These are phyloP conservation scores for Heliconius aoede DNA, from an alignment of 2,888 invertebrate species.

Conservation along the genomic window DNA sequence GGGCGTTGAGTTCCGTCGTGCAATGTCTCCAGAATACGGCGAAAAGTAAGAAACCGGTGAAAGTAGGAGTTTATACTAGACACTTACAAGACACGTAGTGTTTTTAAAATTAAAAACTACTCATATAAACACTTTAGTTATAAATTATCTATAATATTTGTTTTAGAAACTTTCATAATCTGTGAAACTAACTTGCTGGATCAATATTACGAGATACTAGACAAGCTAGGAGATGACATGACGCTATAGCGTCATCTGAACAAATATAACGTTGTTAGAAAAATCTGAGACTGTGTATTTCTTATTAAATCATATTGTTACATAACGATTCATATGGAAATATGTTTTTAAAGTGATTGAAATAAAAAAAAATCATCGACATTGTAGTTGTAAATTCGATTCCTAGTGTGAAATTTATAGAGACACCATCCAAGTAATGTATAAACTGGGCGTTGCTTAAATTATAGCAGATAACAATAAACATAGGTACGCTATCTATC, in stretches of 20 bases:
- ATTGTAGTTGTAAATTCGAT: not conserved
- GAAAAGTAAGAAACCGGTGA: too few species aligned
- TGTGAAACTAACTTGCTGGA: not conserved
- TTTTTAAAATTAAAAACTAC: too few species aligned
- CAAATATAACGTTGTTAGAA: slow-evolving; percentile 10
- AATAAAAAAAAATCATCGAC: not conserved
- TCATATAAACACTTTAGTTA: not conserved
- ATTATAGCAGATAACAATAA: not conserved
- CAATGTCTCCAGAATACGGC: too few species aligned
- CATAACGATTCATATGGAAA: not conserved
- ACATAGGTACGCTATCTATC: too few species aligned
- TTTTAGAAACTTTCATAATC: slow-evolving; percentile 6
- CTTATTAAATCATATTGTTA: not conserved
- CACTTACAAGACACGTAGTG: too few species aligned
- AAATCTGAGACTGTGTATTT: not conserved
- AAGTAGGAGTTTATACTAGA: too few species aligned
- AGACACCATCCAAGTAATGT: not conserved
- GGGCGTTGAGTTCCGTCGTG: too few species aligned
- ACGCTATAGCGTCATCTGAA: slow-evolving; percentile 3
- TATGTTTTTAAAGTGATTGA: not conserved
- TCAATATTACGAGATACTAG: slow-evolving; percentile 2
- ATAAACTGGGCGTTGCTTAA: not conserved
- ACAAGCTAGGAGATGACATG: not conserved
- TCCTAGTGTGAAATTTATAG: not conserved
- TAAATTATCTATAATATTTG: not conserved